Evolutionary conservation across 2,797 vertebrate genomes (phyloP), one percentile per base, ranked within the genome.

Genomic region (Tadarida brasiliensis): DNA sequence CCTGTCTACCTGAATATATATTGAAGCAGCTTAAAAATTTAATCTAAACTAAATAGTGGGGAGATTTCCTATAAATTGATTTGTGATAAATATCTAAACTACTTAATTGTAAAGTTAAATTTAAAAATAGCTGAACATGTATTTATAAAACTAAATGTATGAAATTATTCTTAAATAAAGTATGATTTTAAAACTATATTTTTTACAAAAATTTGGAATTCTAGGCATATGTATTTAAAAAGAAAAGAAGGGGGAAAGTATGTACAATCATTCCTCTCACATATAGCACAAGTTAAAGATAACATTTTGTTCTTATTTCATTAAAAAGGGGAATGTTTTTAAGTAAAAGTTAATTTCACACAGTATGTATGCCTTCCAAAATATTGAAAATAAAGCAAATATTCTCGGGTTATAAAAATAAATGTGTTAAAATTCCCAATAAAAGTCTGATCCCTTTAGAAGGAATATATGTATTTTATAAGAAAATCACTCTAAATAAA

Each of bases 161-260:
- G 22, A 95, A 89, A 84, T 49, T 94, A 71, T 70, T 97, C 39
- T 94, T 87, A 82, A 87, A 73, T 28, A 30, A 3, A 92, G 14
- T 87, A 95, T 17, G 65, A 76, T 57, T 78, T 81, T 44, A 71
- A 88, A 77, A 67, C 14, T 65, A 70, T 49, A 65, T 59, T 61
- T 61, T 44, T 44, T 57, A 30, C 3, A 81, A 77, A 44, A 71
- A 78, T 47, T 57, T 71, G 10, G 26, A 71, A 35, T 76, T 81
- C 4, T 54, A 93, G 17, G 85, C 3, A 92, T 56, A 61, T 11
- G 26, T 68, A 83, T 88, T 70, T 93, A 89, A 3, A 94, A 85
- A 91, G 30, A 78, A 83, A 76, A 87, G 0, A 1, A 30, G n/a
- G 17, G 2, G 11, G 4, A 88, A 78, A 93, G 10, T 54, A 90